Evolutionary conservation across 2,797 vertebrate genomes (phyloP).

Genomic region (Saxicola maurus): DNA sequence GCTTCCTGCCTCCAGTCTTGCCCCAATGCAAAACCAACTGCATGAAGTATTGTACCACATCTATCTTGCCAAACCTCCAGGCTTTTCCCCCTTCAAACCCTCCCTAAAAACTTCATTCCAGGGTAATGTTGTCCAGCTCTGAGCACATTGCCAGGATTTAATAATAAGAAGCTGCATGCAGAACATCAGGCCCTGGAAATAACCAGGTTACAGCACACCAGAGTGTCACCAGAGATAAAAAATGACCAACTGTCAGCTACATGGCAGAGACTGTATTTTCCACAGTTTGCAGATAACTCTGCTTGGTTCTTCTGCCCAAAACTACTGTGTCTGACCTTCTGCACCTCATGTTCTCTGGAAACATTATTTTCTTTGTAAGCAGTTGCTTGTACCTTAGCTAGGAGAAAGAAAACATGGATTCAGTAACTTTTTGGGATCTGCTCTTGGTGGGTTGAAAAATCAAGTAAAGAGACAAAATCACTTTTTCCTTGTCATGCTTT

Average conservation of each 20-base stretch:
- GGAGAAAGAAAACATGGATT: neutral
- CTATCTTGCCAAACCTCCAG: neutral
- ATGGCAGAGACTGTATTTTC: neutral
- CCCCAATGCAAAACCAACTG: neutral
- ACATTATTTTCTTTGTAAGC: neutral
- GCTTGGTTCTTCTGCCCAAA: neutral
- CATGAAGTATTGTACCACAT: fast-evolving
- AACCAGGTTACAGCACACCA: neutral
- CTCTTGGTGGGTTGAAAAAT: neutral
- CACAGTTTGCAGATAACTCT: neutral
- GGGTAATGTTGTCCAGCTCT: neutral
- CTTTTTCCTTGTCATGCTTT: neutral
- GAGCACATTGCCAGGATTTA: neutral
- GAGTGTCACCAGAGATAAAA: neutral
- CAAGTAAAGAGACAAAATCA: neutral
- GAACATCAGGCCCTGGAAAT: neutral
- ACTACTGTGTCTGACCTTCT: neutral
- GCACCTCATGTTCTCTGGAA: neutral
- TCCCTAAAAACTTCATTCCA: neutral
- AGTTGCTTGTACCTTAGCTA: neutral
- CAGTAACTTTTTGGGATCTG: neutral
- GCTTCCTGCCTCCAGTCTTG: neutral
- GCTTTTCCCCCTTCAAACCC: neutral
- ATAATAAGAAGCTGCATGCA: neutral
- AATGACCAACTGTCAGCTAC: neutral